Evolutionary conservation across 2,888 invertebrate genomes (phyloP).

Genomic region (Phymatocera aterrima): DNA sequence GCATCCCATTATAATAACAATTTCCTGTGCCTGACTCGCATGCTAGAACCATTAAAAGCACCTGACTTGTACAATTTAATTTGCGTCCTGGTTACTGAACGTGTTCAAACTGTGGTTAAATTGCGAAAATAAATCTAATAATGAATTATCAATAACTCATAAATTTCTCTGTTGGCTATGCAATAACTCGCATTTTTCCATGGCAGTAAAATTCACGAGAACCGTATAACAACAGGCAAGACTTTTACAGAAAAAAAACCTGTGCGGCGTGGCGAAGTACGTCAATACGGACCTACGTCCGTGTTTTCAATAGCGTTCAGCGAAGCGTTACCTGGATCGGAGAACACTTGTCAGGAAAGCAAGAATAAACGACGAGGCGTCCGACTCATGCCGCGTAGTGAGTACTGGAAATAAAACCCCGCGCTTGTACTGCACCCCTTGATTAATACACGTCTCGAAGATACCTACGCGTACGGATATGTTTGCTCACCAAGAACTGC

Average conservation of each 20-base stretch:
- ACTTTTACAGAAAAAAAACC: slow-evolving; percentile 35
- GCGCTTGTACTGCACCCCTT: slow-evolving; percentile 32
- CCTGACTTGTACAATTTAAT: slow-evolving; percentile 15
- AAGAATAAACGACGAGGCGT: slow-evolving; percentile 41
- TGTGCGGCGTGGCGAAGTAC: background rate
- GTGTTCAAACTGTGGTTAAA: slow-evolving; percentile 7
- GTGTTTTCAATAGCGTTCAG: slow-evolving; percentile 37
- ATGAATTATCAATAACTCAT: background rate
- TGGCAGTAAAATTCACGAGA: slow-evolving; percentile 10
- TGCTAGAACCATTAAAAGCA: slow-evolving; percentile 19
- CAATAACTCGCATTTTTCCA: slow-evolving; percentile 9
- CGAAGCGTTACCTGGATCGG: slow-evolving; percentile 23
- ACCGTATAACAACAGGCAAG: background rate
- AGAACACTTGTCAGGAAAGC: slow-evolving; percentile 31
- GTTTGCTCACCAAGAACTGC: slow-evolving; percentile 3
- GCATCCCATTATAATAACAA: slow-evolving; percentile 28
- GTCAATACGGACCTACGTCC: slow-evolving; percentile 25
- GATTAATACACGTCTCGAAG: slow-evolving; percentile 37
- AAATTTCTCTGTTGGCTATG: slow-evolving; percentile 3
- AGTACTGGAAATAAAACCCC: slow-evolving; percentile 21
- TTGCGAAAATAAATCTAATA: slow-evolving; percentile 1
- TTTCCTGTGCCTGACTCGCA: slow-evolving; percentile 22
- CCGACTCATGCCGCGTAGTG: slow-evolving; percentile 16
- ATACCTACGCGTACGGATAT: background rate
- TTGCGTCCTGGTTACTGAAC: slow-evolving; percentile 6